Evolutionary conservation across 2,888 invertebrate genomes (phyloP).

Genomic region (Villa cingulata): DNA sequence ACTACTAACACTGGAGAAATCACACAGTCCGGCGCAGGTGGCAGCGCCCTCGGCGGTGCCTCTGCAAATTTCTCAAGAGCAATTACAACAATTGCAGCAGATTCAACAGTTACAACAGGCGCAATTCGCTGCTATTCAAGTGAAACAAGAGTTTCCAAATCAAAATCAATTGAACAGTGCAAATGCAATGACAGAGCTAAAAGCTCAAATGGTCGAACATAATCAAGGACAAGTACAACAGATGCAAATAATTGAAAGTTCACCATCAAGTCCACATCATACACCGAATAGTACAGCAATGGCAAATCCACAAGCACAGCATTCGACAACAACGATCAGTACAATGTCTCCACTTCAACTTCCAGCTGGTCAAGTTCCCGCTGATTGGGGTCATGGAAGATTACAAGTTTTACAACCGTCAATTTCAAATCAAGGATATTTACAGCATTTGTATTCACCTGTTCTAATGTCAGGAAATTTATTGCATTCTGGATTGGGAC

Average conservation of each 20-base stretch:
- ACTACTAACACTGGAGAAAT: slow-evolving; percentile 49
- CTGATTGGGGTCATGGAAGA: slow-evolving; percentile 61
- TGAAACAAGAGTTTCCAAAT: slow-evolving; percentile 35
- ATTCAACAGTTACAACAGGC: slow-evolving; percentile 46
- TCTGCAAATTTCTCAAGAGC: slow-evolving; percentile 37
- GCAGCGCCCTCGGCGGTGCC: slow-evolving; percentile 30
- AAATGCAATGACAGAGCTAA: slow-evolving; percentile 22
- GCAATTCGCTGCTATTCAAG: slow-evolving; percentile 35
- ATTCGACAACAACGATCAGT: slow-evolving; percentile 49
- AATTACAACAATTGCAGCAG: slow-evolving; percentile 46
- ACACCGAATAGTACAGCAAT: slow-evolving; percentile 28
- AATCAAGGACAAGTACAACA: slow-evolving; percentile 38
- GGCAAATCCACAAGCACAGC: slow-evolving; percentile 34
- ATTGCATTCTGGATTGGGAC: slow-evolving; percentile 40
- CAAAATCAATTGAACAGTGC: slow-evolving; percentile 17
- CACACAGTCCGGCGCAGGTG: slow-evolving; percentile 39
- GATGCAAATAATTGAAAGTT: slow-evolving; percentile 34
- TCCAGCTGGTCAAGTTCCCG: slow-evolving; percentile 44
- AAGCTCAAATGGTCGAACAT: slow-evolving; percentile 35
- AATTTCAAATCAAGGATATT: slow-evolving; percentile 55
- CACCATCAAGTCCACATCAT: slow-evolving; percentile 38
- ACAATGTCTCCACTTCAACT: slow-evolving; percentile 65
- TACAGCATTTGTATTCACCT: slow-evolving; percentile 68
- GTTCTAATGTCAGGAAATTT: slow-evolving; percentile 73
- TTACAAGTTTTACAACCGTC: slow-evolving; percentile 76